Evolutionary conservation across 2,888 invertebrate genomes (phyloP), one percentile per base, ranked within the genome.

Genomic region (Sisyra terminalis): DNA sequence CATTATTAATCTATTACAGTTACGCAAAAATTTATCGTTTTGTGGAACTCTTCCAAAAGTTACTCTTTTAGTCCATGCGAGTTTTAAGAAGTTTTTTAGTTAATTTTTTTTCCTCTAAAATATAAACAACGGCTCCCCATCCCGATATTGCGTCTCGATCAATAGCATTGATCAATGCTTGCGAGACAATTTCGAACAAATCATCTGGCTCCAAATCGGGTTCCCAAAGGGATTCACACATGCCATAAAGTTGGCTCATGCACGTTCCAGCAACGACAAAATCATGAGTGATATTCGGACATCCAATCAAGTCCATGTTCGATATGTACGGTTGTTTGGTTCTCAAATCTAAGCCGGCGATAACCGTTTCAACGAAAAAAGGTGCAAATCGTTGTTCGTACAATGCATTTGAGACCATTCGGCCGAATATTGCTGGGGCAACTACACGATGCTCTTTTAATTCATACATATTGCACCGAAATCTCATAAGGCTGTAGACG

Each of bases 141-240:
- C 98, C 98, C 47, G 96, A 92, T 53, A 89, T 81, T 5, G 97
- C 96, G 67, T 98, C 97, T 50, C 98, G 75, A 62, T 98, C 97
- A 45, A 88, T 85, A 0, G 96, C 94, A 63, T 94, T 96, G 46
- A 97, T 76, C 55, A 98, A 66, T 29, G 96, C 84, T 70, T 98
- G 85, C 42, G 96, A 88, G 50, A 94, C 92, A 1, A 88, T 87
- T 66, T 99, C 97, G 64, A 97, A 97, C 35, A 99, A 67, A 51
- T 90, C 88, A 52, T 94, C 87, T 0, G 97, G 85, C 44, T 75
- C 78, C 57, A 96, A 66, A 59, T 94, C 74, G 0, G 92, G 89
- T 55, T 87, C 85, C 81, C 89, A 97, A 16, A 96, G 65, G 0
- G 92, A 83, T 69, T 98, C 98, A 66, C 97, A 97, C 89, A 97